Conservation (phyloP, 2,888 invertebrate species). For the Sphinx pinastri region DNA sequence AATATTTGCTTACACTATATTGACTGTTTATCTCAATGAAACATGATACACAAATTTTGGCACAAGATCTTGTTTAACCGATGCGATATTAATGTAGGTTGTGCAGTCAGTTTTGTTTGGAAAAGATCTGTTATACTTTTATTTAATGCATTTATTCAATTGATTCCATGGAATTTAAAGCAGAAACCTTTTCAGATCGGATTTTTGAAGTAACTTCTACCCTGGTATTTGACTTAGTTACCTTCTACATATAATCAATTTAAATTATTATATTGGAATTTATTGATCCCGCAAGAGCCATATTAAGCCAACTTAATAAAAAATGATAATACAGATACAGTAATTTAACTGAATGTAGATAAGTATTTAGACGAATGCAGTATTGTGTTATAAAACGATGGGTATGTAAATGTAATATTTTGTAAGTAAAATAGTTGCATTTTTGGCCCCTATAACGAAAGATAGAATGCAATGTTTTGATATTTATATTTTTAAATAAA, state of each 20-base stretch:
- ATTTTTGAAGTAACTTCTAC: background rate
- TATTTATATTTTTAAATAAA: background rate
- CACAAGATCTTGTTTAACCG: background rate
- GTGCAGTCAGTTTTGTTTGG: background rate
- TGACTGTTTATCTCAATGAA: background rate
- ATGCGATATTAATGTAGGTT: slow-evolving; percentile 5
- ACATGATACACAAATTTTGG: background rate
- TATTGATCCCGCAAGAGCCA: background rate
- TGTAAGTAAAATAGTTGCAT: too few relatives aligned
- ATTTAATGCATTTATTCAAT: background rate
- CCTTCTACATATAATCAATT: background rate
- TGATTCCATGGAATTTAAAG: background rate
- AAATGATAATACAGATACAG: too few relatives aligned
- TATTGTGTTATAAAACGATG: too few relatives aligned
- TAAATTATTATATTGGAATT: background rate
- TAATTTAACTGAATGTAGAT: too few relatives aligned
- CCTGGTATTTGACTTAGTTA: background rate
- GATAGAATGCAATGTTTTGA: background rate
- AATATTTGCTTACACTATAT: too few relatives aligned
- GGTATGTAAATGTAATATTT: too few relatives aligned
- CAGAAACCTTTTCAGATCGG: background rate
- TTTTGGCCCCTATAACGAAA: too few relatives aligned
- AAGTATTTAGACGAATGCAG: too few relatives aligned
- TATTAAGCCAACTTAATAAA: too few relatives aligned
- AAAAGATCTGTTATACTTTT: background rate